These are phyloP conservation scores for Ips nitidus DNA, from an alignment of 1,140 invertebrate species.

Conservation along the genomic window DNA sequence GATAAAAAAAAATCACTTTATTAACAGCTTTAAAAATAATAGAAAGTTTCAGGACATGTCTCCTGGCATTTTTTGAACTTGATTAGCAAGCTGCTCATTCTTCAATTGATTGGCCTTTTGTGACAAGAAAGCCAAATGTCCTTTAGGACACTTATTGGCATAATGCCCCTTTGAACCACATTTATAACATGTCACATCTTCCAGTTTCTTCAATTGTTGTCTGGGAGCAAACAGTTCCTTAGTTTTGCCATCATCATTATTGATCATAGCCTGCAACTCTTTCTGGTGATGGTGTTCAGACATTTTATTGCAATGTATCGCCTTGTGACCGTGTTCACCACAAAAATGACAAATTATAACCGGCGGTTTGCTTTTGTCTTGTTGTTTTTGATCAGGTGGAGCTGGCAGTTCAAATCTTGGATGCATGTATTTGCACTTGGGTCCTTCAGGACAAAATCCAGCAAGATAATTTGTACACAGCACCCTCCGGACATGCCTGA, in stretches of 20 bases:
- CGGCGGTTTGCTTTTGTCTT: constrained; percentile 78
- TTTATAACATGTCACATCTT: constrained; percentile 96
- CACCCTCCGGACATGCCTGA: constrained; percentile 88
- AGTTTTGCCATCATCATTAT: constrained; percentile 45
- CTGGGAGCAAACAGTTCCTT: constrained; percentile 41
- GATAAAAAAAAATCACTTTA: too few species aligned
- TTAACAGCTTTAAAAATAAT: too few species aligned
- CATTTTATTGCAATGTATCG: constrained; percentile 86
- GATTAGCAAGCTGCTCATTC: constrained; percentile 14
- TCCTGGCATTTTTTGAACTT: too few species aligned
- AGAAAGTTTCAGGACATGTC: too few species aligned
- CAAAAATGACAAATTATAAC: constrained; percentile 92
- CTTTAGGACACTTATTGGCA: constrained; percentile 98
- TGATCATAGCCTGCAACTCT: constrained; percentile 45
- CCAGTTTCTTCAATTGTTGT: constrained; percentile 70
- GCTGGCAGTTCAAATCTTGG: constrained; percentile 93
- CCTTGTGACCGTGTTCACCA: constrained; percentile 95
- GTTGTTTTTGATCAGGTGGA: constrained; percentile 77
- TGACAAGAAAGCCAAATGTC: constrained; percentile 92
- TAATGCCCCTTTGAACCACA: constrained; percentile 99
- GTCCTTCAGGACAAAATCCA: constrained; percentile 95
- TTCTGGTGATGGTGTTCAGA: constrained; percentile 50
- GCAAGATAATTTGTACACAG: constrained; percentile 95
- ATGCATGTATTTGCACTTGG: constrained; percentile 96
- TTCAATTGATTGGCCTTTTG: constrained; percentile 53